Percentiles rank a stretch among this genome's conserved stretches.
These are phyloP conservation scores for Cladorhizidae sp. DNA, from an alignment of 37 sponge, comb jelly and placozoan species.

Conservation along the genomic window DNA sequence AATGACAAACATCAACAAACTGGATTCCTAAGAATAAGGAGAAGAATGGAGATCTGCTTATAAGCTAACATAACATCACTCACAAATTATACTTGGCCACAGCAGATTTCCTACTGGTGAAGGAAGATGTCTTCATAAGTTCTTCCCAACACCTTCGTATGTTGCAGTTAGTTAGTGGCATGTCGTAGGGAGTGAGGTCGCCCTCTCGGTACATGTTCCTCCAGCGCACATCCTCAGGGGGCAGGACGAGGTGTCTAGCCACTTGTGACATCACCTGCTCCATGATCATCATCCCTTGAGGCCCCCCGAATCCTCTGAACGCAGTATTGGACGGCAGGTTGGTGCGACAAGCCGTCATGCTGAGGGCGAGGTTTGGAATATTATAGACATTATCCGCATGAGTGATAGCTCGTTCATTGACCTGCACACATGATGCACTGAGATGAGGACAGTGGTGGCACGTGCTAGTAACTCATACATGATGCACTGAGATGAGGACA, in stretches of 20 bases:
- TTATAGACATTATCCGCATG: slow-evolving; percentile 74
- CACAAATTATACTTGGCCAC: slow-evolving; percentile 77
- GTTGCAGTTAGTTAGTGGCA: slow-evolving; percentile 43
- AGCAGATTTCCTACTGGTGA: slow-evolving; percentile 12
- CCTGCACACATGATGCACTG: slow-evolving; percentile 19
- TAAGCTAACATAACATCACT: not conserved
- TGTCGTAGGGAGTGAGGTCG: slow-evolving; percentile 55
- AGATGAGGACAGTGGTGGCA: not conserved
- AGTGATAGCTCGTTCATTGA: slow-evolving; percentile 62
- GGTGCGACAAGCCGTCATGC: slow-evolving; percentile 61
- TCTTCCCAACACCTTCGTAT: slow-evolving; percentile 72
- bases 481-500: not conserved
- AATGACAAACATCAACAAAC: not conserved
- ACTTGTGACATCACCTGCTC: slow-evolving; percentile 61
- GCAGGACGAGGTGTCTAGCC: slow-evolving; percentile 32
- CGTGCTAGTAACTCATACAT: not conserved
- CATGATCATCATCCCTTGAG: slow-evolving; percentile 80
- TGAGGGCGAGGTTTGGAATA: slow-evolving; percentile 58
- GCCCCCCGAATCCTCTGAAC: slow-evolving; percentile 90
- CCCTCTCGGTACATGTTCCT: slow-evolving; percentile 71
- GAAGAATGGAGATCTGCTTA: no score
- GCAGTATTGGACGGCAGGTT: slow-evolving; percentile 86
- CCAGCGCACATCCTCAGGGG: slow-evolving; percentile 57
- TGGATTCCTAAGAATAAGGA: no score
- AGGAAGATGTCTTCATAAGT: slow-evolving; percentile 43